These are phyloP conservation scores for Menidia beryllina DNA, from an alignment of 2,113 vertebrate species.

Conservation along the genomic window DNA sequence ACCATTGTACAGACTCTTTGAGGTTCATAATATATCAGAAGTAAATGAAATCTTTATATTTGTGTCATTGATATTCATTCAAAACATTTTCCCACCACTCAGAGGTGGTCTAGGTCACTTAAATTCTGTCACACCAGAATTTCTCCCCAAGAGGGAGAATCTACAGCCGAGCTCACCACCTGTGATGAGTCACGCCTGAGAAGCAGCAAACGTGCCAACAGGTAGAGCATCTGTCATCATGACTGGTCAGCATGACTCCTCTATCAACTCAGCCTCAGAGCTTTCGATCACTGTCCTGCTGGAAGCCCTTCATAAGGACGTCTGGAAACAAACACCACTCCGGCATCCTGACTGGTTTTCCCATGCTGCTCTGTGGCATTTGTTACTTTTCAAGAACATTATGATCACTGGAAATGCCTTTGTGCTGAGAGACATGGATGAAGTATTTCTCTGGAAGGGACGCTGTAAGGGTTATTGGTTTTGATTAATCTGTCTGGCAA, in stretches of 20 bases:
- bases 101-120: not conserved
- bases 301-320: constrained; percentile 28
- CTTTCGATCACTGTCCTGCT: constrained; percentile 58
- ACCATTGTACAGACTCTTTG: not conserved
- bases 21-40: not conserved
- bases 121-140: not conserved
- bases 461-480: constrained; percentile 19
- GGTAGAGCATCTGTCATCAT: constrained; percentile 38
- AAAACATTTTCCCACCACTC: not conserved
- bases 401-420: constrained; percentile 32
- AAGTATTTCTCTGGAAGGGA: constrained; percentile 28
- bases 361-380: constrained; percentile 25
- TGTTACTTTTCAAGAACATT: constrained; percentile 31
- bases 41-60: not conserved
- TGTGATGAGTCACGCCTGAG: not conserved
- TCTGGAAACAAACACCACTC: constrained; percentile 18
- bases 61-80: not conserved
- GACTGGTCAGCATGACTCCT: constrained; percentile 20
- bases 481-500: constrained; percentile 56
- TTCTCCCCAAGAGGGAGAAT: not conserved
- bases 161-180: not conserved
- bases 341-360: constrained; percentile 15
- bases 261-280: constrained; percentile 34
- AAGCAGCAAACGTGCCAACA: constrained; percentile 29
- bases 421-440: constrained; percentile 10